Percentiles rank a stretch among this genome's conserved stretches.
phyloP scores from a whole-genome alignment of 1,140 invertebrate species.

The Pinna nobilis region DNA sequence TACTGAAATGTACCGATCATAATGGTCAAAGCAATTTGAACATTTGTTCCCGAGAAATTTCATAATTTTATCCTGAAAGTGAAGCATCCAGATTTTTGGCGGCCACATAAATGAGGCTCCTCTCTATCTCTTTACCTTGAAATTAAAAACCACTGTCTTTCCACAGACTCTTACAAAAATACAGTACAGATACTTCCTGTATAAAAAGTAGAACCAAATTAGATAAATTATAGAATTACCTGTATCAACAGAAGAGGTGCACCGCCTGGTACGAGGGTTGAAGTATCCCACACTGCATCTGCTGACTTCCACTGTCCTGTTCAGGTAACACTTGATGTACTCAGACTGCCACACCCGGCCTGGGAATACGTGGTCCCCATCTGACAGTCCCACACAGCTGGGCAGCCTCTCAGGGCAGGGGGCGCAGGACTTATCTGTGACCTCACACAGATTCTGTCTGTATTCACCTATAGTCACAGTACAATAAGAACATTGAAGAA shows the following conservation, averaged over 20 bases:
- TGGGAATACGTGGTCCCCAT: slow-evolving; percentile 54
- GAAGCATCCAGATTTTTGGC: too few relatives aligned
- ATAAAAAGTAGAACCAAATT: too few relatives aligned
- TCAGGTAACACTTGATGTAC: slow-evolving; percentile 50
- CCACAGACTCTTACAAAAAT: too few relatives aligned
- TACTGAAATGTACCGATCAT: too few relatives aligned
- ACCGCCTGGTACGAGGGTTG: slow-evolving; percentile 28
- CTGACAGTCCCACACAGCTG: slow-evolving; percentile 51
- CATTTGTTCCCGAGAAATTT: too few relatives aligned
- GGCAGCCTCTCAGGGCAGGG: slow-evolving; percentile 49
- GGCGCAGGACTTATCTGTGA: slow-evolving; percentile 28
- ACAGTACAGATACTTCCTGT: too few relatives aligned
- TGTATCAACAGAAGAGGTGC: background rate
- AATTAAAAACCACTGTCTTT: too few relatives aligned
- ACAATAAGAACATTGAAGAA: slow-evolving; percentile 1
- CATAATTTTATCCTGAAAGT: too few relatives aligned
- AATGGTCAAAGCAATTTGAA: too few relatives aligned
- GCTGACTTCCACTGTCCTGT: slow-evolving; percentile 42
- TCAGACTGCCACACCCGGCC: slow-evolving; percentile 42
- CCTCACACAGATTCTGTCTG: slow-evolving; percentile 45
- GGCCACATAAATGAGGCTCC: too few relatives aligned
- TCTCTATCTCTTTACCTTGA: too few relatives aligned
- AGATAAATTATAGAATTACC: background rate
- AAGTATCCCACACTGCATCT: slow-evolving; percentile 39
- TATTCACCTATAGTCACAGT: slow-evolving; percentile 54